Evolutionary conservation across 2,888 invertebrate species (phyloP).

Genomic region (Zele albiditarsus): DNA sequence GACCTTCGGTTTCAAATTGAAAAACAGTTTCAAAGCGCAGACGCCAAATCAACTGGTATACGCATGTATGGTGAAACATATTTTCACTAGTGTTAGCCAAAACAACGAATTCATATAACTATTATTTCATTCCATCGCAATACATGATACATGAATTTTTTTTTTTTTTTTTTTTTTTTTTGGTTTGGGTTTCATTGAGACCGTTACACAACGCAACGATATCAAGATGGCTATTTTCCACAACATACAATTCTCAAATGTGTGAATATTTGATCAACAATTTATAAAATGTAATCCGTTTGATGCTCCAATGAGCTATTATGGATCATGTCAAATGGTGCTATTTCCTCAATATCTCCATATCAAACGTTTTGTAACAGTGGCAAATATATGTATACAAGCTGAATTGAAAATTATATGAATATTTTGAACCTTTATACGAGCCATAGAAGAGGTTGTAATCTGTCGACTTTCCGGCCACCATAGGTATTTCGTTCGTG

Average conservation of each 20-base stretch:
- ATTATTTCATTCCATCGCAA: no score
- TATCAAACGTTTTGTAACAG: no score
- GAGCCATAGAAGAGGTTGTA: conserved; percentile 51
- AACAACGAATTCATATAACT: neutral
- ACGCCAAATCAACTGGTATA: conserved; percentile 37
- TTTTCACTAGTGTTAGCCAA: conserved; percentile 24
- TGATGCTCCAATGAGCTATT: no score
- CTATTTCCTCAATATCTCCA: no score
- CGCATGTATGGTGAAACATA: conserved; percentile 35
- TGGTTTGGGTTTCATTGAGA: neutral
- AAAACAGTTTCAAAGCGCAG: conserved; percentile 41
- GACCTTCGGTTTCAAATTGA: conserved; percentile 41
- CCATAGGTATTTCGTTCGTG: conserved; percentile 60
- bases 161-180: neutral
- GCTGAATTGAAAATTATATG: no score
- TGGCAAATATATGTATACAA: no score
- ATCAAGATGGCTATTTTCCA: neutral
- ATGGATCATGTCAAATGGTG: no score
- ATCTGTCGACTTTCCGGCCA: conserved; percentile 44
- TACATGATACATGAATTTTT: neutral
- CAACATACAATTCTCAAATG: no score
- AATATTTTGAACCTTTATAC: conserved; percentile 49
- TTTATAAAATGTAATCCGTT: no score
- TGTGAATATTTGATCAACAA: no score
- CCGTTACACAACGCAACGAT: neutral